Evolutionary conservation across 2,888 invertebrate species (phyloP).

Genomic region (Palloptera scutellata): DNA sequence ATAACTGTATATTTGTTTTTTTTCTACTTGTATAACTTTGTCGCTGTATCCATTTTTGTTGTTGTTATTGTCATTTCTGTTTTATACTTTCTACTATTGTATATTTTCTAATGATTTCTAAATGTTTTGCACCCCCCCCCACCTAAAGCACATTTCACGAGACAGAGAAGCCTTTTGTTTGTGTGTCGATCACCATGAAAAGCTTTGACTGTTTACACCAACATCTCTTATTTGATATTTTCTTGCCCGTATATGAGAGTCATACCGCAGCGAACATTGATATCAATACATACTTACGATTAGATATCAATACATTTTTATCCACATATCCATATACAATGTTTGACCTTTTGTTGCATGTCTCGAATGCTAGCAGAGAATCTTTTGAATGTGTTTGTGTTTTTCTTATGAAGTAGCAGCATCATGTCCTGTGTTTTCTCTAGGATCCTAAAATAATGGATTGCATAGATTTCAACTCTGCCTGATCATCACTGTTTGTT

Average conservation of each 20-base stretch:
- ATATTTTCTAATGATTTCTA: background rate
- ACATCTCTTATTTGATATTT: background rate
- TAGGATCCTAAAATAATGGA: no score
- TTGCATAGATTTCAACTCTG: no score
- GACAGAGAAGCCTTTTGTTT: background rate
- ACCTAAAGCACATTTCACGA: background rate
- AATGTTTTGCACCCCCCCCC: constrained; percentile 4
- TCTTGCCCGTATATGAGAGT: background rate
- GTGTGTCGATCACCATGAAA: background rate
- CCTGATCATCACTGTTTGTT: no score
- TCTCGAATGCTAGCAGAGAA: no score
- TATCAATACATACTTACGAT: no score
- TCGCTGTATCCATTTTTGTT: background rate
- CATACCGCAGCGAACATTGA: background rate
- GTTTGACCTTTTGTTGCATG: no score
- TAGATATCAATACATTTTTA: no score
- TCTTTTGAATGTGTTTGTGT: no score
- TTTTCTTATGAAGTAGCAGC: no score
- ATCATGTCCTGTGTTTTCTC: no score
- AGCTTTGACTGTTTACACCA: background rate
- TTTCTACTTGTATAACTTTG: background rate
- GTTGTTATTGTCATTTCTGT: background rate
- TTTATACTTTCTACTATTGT: background rate
- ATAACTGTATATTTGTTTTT: background rate
- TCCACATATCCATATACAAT: no score